A percentile compares a stretch with the other conserved stretches of the same genome.
These are phyloP conservation scores for Entomyzon cyanotis DNA, from an alignment of 2,113 vertebrate species.

Conservation along the genomic window DNA sequence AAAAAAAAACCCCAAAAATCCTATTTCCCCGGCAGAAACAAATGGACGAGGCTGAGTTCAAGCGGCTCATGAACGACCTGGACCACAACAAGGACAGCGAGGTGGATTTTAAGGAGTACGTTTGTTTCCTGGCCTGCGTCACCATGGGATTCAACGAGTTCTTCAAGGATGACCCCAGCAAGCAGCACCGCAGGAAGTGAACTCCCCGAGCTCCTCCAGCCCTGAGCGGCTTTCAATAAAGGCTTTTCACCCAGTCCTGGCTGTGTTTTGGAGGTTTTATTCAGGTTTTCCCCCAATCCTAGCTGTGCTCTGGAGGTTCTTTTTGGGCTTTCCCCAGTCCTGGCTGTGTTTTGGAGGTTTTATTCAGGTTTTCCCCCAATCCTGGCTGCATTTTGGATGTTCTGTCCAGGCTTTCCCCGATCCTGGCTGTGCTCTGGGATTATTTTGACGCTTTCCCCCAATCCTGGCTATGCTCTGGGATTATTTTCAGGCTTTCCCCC, in stretches of 20 bases:
- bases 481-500: neutral
- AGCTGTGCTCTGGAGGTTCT: neutral
- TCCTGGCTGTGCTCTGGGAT: neutral
- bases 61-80: conserved; percentile 69
- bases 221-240: neutral
- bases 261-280: neutral
- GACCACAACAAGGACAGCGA: conserved; percentile 71
- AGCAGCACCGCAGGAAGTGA: conserved; percentile 59
- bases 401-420: no score
- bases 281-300: neutral
- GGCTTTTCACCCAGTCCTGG: neutral
- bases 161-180: conserved; percentile 56
- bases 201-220: rapidly evolving
- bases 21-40: neutral
- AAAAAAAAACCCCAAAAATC: no score
- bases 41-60: conserved; percentile 58
- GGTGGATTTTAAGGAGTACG: conserved; percentile 77
- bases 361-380: neutral
- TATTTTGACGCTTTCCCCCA: neutral
- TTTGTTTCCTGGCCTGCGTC: conserved; percentile 71
- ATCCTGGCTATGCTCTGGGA: no score
- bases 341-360: neutral
- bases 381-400: no score
- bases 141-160: conserved; percentile 76
- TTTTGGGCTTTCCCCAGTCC: neutral